These are phyloP conservation scores for Halictus ligatus DNA, from an alignment of 2,888 invertebrate genomes.

Conservation along the genomic window DNA sequence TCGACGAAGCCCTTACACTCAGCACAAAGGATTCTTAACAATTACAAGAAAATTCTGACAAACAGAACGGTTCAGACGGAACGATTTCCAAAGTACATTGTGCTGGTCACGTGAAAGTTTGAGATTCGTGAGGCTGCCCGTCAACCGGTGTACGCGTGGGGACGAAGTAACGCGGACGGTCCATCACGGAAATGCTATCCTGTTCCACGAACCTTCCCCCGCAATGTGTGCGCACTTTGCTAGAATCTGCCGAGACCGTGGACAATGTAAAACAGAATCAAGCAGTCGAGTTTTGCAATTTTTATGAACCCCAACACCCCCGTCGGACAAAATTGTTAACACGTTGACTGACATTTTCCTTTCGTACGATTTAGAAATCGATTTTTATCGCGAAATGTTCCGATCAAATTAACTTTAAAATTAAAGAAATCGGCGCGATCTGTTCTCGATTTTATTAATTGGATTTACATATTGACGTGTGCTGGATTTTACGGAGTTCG, in stretches of 20 bases:
- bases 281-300: not conserved
- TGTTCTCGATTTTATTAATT: too few relatives aligned
- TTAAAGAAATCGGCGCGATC: too few relatives aligned
- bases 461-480: too few relatives aligned
- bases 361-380: not conserved
- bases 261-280: not conserved
- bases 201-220: slow-evolving; percentile 3
- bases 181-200: not conserved
- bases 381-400: not conserved
- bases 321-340: not conserved
- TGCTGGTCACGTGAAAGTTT: slow-evolving; percentile 31
- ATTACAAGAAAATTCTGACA: slow-evolving; percentile 11
- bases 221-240: not conserved
- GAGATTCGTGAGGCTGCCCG: slow-evolving; percentile 22
- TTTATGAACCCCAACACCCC: not conserved
- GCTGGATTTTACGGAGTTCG: too few relatives aligned
- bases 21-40: slow-evolving; percentile 1
- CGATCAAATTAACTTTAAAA: too few relatives aligned
- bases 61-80: slow-evolving; percentile 8
- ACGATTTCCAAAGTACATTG: slow-evolving; percentile 21
- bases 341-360: not conserved
- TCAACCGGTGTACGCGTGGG: slow-evolving; percentile 11
- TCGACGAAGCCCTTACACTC: not conserved
- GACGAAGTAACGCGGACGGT: not conserved
- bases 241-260: not conserved